Evolutionary conservation across 2,113 vertebrate genomes (phyloP).

Genomic region (Forbesichthys papilliferus): DNA sequence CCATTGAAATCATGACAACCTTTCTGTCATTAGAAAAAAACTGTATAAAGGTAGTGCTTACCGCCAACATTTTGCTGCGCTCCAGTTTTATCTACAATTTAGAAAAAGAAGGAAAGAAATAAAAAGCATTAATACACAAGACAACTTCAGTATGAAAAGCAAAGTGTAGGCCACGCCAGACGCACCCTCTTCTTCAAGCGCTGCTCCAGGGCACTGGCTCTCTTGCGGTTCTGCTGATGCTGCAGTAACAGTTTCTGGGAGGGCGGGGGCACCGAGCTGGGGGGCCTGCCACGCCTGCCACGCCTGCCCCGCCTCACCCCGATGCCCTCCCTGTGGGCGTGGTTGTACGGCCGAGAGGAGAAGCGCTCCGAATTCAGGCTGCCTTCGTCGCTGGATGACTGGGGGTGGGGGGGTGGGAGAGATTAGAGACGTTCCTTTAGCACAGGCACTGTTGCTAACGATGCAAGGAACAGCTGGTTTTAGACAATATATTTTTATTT

Average conservation of each 20-base stretch:
- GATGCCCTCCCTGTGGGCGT: slow-evolving; percentile 64
- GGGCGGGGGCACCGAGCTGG: slow-evolving; percentile 70
- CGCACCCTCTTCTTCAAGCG: slow-evolving; percentile 75
- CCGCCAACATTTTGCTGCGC: slow-evolving; percentile 74
- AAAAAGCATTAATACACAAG: neutral
- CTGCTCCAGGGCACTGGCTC: slow-evolving; percentile 75
- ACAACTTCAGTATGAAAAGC: neutral
- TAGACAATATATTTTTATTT: too few species aligned
- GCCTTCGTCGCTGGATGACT: slow-evolving; percentile 76
- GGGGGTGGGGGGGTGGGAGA: neutral
- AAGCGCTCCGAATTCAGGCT: slow-evolving; percentile 60
- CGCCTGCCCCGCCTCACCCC: slow-evolving; percentile 46
- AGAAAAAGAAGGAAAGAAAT: slow-evolving; percentile 3
- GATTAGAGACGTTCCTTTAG: neutral
- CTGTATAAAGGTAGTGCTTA: slow-evolving; percentile 48
- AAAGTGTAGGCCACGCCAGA: neutral
- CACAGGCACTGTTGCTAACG: too few species aligned
- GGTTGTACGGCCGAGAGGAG: slow-evolving; percentile 63
- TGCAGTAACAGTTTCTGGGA: slow-evolving; percentile 78
- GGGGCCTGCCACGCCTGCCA: slow-evolving; percentile 34
- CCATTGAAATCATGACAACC: neutral
- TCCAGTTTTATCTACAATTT: slow-evolving; percentile 77
- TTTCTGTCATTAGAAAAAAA: neutral
- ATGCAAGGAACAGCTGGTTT: too few species aligned
- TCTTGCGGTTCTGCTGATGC: slow-evolving; percentile 78